Percentiles rank a stretch among this genome's conserved stretches.
Conservation (phyloP, 1,140 invertebrate genomes). For the Oncopeltus fasciatus region DNA sequence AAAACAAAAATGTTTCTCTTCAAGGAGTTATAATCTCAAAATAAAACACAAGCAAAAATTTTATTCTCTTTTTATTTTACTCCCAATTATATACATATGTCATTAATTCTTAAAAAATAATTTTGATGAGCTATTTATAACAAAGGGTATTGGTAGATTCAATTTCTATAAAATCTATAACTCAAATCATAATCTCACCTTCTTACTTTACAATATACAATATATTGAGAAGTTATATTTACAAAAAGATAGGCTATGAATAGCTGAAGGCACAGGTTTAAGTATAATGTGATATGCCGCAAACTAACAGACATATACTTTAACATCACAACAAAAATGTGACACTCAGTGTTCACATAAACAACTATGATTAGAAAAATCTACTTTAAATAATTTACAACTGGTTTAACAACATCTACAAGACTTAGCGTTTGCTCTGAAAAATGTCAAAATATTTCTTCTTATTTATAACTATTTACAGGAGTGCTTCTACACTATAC, state of each 20-base stretch:
- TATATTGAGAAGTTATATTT: background rate
- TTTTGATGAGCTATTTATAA: background rate
- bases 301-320: conserved; percentile 1
- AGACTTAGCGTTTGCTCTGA: background rate
- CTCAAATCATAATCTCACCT: background rate
- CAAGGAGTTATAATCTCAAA: too few relatives aligned
- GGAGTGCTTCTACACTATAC: background rate
- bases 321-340: background rate
- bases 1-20: too few relatives aligned
- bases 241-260: background rate
- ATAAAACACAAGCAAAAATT: too few relatives aligned
- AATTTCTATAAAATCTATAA: background rate
- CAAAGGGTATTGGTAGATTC: background rate
- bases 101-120: background rate
- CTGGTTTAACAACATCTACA: too few relatives aligned
- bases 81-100: too few relatives aligned
- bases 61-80: too few relatives aligned
- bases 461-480: conserved; percentile 8
- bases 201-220: background rate
- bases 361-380: background rate
- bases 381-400: conserved; percentile 3
- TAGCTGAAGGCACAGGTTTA: conserved; percentile 4
- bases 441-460: background rate
- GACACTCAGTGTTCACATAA: background rate
- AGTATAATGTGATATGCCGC: conserved; percentile 4